These are phyloP conservation scores for Phrynocephalus versicolor DNA, from an alignment of 2,113 vertebrate genomes.

Conservation along the genomic window DNA sequence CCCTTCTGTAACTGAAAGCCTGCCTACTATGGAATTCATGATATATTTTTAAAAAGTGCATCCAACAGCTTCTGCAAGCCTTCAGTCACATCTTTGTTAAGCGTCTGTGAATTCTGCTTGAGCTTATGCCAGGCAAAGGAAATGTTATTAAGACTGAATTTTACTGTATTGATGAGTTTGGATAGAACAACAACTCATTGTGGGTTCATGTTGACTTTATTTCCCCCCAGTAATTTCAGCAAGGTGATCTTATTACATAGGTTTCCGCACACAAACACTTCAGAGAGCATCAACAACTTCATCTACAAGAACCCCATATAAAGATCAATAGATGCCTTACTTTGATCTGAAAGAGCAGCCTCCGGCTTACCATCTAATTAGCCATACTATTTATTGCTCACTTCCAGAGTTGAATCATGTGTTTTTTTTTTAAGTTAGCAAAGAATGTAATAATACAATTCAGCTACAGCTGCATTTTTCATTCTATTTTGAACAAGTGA, in stretches of 20 bases:
- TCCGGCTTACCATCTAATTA: conserved; percentile 52
- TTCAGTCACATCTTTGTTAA: too few species aligned
- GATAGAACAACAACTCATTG: conserved; percentile 34
- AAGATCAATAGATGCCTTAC: conserved; percentile 53
- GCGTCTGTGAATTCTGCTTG: too few species aligned
- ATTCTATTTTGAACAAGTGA: background rate
- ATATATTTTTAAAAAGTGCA: background rate
- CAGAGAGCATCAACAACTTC: conserved; percentile 55
- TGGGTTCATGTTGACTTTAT: conserved; percentile 26
- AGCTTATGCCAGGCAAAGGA: too few species aligned
- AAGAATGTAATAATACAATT: background rate
- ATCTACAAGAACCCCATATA: conserved; percentile 36
- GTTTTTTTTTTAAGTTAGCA: conserved; percentile 25
- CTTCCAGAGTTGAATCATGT: conserved; percentile 35
- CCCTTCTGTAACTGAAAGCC: background rate
- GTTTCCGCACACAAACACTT: conserved; percentile 52
- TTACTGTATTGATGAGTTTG: background rate
- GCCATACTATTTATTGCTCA: conserved; percentile 54
- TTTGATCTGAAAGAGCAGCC: conserved; percentile 50
- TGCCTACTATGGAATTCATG: background rate
- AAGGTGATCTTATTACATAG: conserved; percentile 33
- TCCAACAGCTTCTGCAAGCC: too few species aligned
- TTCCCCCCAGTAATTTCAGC: conserved; percentile 15
- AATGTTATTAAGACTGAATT: too few species aligned
- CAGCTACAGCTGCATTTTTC: conserved; percentile 6